Base-by-base conservation (phyloP, 2,888 invertebrate species). In the Synanthedon vespiformis region DNA sequence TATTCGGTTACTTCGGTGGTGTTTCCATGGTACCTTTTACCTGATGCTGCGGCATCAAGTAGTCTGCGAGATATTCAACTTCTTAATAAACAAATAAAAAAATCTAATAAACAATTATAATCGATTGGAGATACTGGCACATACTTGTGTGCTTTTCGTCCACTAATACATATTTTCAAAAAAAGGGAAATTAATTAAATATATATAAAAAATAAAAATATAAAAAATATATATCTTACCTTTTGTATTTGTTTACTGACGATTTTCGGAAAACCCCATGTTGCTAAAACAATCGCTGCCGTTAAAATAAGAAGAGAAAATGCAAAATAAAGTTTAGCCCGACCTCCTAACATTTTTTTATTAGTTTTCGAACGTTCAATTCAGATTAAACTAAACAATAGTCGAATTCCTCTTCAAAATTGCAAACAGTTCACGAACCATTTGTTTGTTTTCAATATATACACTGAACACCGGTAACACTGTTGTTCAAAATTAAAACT, bases 251-350 rank as follows among this genome's bases (percentile, higher is more conserved):
- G 82, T 51, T 63, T 72, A 48, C 72, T 73, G 16, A 88, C 70
- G 14, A 89, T 78, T 62, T 73, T 80, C 54, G 88, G 88, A 56
- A 89, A 85, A 0, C 88, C 88, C 80, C 89, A 89, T 51, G 80
- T 65, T 0, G 86, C 81, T 55, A 89, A 57, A 13, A 87, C 60
- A 1, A 89, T 72, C 0, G 88, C 77, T 3, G 83, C 56, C 4
- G 87, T 57, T 49, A 88, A 55, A 14, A 81, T 71, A 40, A 65
- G 67, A 8, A 88, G 51, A 0, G 89, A 84, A 48, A 68, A 57
- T 3, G 58, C 60, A 51, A 85, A 82, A 56, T 79, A 66, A 51
- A 75, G 53, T 55, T 77, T 80, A 0, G 76, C 65, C 57, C 74
- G 72, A 61, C 77, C 82, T 1, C 72, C 79, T 54, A 84, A 64